Evolutionary conservation across 2,113 vertebrate species (phyloP).

Genomic region (Stegostoma tigrinum): DNA sequence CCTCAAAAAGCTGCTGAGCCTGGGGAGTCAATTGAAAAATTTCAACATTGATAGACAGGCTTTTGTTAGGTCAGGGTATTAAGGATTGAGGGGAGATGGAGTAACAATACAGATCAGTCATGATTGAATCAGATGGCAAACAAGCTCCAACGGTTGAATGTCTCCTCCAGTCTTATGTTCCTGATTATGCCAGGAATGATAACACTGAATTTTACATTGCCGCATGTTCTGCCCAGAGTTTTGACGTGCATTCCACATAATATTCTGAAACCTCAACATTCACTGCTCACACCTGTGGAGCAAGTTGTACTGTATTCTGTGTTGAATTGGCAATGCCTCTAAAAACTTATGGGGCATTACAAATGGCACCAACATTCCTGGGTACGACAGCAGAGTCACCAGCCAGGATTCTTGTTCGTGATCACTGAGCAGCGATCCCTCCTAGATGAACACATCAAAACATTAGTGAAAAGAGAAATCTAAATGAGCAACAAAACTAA

Average conservation of each 20-base stretch:
- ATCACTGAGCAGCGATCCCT: not conserved
- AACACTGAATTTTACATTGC: not conserved
- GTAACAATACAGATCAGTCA: not conserved
- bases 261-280: not conserved
- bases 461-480: not conserved
- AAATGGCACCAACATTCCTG: not conserved
- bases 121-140: not conserved
- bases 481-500: not conserved
- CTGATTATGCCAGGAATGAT: not conserved
- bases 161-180: not conserved
- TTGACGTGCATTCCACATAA: not conserved
- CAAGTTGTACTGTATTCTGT: not conserved
- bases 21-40: not conserved
- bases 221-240: not conserved
- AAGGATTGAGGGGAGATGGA: not conserved
- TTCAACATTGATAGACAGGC: not conserved
- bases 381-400: not conserved
- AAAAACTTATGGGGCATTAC: not conserved
- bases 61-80: not conserved
- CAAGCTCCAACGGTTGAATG: not conserved
- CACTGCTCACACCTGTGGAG: not conserved
- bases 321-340: not conserved
- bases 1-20: not conserved
- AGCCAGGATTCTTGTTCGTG: not conserved
- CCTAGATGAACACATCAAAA: not conserved